Evolutionary conservation across 37 sponge, comb jelly and placozoan species (phyloP).

Genomic region (Petrosia ficiformis): DNA sequence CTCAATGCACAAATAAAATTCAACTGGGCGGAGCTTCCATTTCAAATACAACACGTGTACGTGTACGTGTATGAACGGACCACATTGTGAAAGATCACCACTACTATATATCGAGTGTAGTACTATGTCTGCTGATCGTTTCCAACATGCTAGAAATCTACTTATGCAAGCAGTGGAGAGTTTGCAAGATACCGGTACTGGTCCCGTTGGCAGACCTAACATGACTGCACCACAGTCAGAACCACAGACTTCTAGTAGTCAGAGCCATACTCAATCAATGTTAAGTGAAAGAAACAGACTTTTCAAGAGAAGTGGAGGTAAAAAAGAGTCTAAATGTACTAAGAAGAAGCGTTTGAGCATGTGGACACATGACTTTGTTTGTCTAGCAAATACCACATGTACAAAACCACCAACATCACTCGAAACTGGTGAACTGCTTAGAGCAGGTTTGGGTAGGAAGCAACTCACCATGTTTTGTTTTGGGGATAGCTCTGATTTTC

Average conservation of each 20-base stretch:
- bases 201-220: background rate
- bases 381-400: background rate
- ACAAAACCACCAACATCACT: constrained; percentile 10
- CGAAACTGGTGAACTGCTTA: constrained; percentile 17
- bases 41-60: too few species aligned
- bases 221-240: too few species aligned
- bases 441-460: constrained; percentile 24
- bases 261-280: too few species aligned
- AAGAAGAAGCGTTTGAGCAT: background rate
- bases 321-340: background rate
- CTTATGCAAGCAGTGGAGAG: background rate
- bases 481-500: constrained; percentile 8
- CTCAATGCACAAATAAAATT: too few species aligned
- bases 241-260: too few species aligned
- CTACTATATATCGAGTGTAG: too few species aligned
- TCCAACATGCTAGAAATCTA: background rate
- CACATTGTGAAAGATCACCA: too few species aligned
- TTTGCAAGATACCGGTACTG: background rate
- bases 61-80: too few species aligned
- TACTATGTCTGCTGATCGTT: too few species aligned
- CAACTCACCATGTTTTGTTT: constrained; percentile 3
- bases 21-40: too few species aligned
- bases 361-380: constrained; percentile 31
- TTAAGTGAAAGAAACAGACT: background rate
- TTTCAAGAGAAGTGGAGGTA: background rate